Percentiles rank a stretch among this genome's conserved stretches.
Evolutionary conservation across 2,797 vertebrate species (phyloP).

Genomic region (Coregonus suidteri): DNA sequence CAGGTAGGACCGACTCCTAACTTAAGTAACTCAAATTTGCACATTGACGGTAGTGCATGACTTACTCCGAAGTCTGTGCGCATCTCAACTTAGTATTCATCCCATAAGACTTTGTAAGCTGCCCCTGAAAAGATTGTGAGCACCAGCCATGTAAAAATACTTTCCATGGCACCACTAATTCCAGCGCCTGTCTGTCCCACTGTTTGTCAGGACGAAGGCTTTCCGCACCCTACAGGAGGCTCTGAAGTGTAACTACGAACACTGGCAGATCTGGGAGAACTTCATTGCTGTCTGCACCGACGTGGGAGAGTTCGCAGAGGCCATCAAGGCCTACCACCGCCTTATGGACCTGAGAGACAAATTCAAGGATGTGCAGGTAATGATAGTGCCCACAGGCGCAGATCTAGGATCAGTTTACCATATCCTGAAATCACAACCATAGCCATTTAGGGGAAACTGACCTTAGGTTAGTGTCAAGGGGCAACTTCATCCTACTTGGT

Average conservation of each 20-base stretch:
- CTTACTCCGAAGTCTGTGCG: background rate
- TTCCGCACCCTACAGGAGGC: conserved; percentile 93
- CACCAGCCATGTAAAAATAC: background rate
- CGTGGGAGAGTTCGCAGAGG: conserved; percentile 89
- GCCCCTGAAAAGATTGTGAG: background rate
- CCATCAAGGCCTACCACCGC: conserved; percentile 91
- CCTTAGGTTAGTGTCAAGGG: background rate
- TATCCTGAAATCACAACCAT: background rate
- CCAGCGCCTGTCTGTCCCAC: background rate
- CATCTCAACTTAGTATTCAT: background rate
- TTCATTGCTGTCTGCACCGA: conserved; percentile 89
- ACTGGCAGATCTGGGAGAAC: conserved; percentile 99
- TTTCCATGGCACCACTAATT: background rate
- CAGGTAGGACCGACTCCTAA: background rate
- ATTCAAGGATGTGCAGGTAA: conserved; percentile 92
- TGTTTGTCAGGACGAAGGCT: conserved; percentile 81
- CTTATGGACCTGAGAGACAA: conserved; percentile 92
- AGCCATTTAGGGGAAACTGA: background rate
- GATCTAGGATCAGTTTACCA: background rate
- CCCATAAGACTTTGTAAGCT: background rate
- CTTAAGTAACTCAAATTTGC: too few species aligned
- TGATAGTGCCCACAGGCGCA: background rate
- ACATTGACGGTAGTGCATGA: too few species aligned
- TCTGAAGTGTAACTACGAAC: conserved; percentile 94
- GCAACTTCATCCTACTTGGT: background rate